Conservation (phyloP, 2,113 vertebrate genomes). For the Oxyura jamaicensis region DNA sequence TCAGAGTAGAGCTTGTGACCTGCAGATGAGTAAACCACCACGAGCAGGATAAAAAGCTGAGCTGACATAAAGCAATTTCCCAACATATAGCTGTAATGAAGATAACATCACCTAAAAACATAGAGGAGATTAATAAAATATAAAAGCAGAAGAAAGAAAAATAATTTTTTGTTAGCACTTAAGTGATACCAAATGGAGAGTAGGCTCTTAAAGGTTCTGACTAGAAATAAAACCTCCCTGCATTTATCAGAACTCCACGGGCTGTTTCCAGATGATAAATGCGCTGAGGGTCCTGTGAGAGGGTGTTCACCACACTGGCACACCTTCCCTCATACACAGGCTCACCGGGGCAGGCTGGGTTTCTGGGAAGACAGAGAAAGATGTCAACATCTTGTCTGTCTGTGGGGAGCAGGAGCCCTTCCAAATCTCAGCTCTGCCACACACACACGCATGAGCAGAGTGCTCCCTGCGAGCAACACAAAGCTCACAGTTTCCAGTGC, state of each 20-base stretch:
- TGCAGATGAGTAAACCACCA: background rate
- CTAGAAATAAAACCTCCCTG: background rate
- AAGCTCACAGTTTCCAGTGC: constrained; percentile 51
- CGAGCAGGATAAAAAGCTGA: background rate
- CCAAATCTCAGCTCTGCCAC: constrained; percentile 32
- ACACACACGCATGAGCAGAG: constrained; percentile 4
- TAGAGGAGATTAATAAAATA: background rate
- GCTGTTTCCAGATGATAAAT: background rate
- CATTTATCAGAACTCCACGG: background rate
- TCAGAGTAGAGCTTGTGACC: background rate
- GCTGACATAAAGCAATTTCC: background rate
- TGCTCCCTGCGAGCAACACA: constrained; percentile 34
- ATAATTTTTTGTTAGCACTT: background rate
- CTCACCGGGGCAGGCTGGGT: background rate
- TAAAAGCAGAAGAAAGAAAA: background rate
- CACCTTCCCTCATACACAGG: background rate
- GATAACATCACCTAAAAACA: background rate
- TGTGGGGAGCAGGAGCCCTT: constrained; percentile 33
- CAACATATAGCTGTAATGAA: background rate
- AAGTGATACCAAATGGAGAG: background rate
- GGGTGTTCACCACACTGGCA: background rate
- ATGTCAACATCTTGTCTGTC: background rate
- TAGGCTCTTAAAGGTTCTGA: background rate
- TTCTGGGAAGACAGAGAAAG: background rate
- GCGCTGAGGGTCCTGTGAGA: background rate